Evolutionary conservation across 2,797 vertebrate genomes (phyloP).

Genomic region (Eospalax fontanierii): DNA sequence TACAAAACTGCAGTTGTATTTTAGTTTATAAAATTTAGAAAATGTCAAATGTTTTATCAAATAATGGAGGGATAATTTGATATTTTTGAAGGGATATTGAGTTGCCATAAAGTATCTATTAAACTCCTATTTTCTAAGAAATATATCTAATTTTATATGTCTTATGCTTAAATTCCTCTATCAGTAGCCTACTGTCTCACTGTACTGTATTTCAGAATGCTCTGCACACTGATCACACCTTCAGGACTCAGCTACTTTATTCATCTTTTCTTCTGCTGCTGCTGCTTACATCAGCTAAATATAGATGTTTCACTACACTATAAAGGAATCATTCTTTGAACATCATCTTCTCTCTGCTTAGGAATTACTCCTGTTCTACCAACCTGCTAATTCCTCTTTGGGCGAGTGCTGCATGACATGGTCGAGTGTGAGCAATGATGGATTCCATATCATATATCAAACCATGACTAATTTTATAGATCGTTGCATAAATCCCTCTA

Average conservation of each 20-base stretch:
- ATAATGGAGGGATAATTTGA: constrained; percentile 8
- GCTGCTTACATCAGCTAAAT: background rate
- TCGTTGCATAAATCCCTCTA: too few species aligned
- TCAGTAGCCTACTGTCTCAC: background rate
- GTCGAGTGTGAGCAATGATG: background rate
- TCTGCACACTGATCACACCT: background rate
- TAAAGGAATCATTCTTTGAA: background rate
- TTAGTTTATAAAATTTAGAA: background rate
- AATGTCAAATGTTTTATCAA: background rate
- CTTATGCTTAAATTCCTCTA: background rate
- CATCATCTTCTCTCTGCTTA: background rate
- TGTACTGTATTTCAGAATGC: background rate
- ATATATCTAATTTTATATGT: background rate
- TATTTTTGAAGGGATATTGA: background rate
- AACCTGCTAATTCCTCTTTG: background rate
- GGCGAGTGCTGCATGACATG: background rate
- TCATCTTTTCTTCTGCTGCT: background rate
- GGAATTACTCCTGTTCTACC: background rate
- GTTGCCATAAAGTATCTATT: background rate
- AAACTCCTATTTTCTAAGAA: background rate
- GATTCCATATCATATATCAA: background rate
- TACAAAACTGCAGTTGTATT: background rate
- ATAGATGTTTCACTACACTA: background rate
- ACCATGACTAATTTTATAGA: background rate
- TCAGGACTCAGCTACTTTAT: background rate